Evolutionary conservation across 1,140 invertebrate species (phyloP), one percentile per base, ranked within the genome.

Genomic region (Solenopsis invicta): DNA sequence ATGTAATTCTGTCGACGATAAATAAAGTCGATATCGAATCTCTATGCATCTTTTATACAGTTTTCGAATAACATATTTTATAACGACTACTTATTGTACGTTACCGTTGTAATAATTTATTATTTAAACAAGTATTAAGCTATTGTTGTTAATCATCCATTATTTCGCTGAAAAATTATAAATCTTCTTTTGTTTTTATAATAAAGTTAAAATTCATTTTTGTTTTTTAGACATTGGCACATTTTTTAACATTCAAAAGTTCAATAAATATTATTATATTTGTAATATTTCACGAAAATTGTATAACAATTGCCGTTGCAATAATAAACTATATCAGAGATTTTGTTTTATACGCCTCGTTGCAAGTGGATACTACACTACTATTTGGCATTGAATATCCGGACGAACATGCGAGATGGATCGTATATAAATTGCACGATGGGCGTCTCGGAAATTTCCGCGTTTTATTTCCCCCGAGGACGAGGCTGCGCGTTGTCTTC

Each of bases 391-490:
- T 69, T 24, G 48, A 72, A 72, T n/a, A 82, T 52, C n/a, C 41
- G 13, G 16, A 24, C 6, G 66, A 71, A 81, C 8, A 21, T n/a
- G n/a, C 21, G 29, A 50, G 21, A 81, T 56, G 52, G 12, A 81
- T 81, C 21, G 37, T 45, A 21, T 59, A 48, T 59, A 74, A 59
- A 56, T 74, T 71, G 41, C 24, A n/a, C 54, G 45, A 34, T 45
- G 52, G 24, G 18, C 34, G 67, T 61, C 71, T 29, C 54, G 54
- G 37, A 82, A 82, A 59, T 74, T 74, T 74, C 24, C 54, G 67
- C 69, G 37, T 82, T 82, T 82, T 82, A 82, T 82, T 82, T 82
- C 52, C 80, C 29, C 54, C 80, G 34, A 61, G 80, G 67, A 82
- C 9, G 10, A 59, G 21, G 16, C 18, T n/a, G n/a, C 9, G 67